Evolutionary conservation across 2,113 vertebrate species (phyloP), one percentile per base, ranked within the genome.

Genomic region (Chauna torquata): DNA sequence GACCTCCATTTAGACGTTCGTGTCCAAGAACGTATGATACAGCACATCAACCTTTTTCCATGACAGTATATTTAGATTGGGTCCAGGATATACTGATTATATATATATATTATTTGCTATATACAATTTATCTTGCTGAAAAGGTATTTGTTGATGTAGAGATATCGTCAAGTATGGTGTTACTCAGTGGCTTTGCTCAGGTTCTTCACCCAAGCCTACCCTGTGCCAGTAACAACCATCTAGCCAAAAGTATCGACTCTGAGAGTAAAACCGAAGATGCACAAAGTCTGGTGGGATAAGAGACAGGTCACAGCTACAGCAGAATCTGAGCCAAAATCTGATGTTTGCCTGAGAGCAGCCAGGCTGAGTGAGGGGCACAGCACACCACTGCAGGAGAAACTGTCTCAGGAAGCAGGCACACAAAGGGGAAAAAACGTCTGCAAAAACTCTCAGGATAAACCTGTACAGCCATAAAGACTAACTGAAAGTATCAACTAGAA

Each of bases 211-310:
- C n/a, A 40, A 69, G 42, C 6, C 8, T 22, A 6, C 24, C 1
- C 13, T 5, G 20, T 15, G 55, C 44, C 23, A 12, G 57, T 16
- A 16, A 24, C 2, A 8, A 23, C 40, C 47, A n/a, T 50, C 27
- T 2, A 20, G 38, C 52, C 61, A 3, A 16, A 52, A 54, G 34
- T 16, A 9, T 5, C 0, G 1, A 17, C 1, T 4, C 27, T 1
- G 18, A 20, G 18, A 45, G 28, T 16, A 34, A 22, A 27, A 24
- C 38, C 3, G 34, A 30, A 66, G 44, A 28, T 5, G 12, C 36
- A 16, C 8, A 2, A 8, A 19, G 82, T 2, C 32, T 45, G 66
- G 58, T 13, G 75, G 34, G 66, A 11, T 7, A 6, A 28, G 20
- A 45, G 44, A 19, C 24, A 24, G 50, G 9, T 13, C 55, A 6